A percentile compares a stretch with the other conserved stretches of the same genome.
These are phyloP conservation scores for Hymenopus coronatus DNA, from an alignment of 2,888 invertebrate genomes.

Conservation along the genomic window DNA sequence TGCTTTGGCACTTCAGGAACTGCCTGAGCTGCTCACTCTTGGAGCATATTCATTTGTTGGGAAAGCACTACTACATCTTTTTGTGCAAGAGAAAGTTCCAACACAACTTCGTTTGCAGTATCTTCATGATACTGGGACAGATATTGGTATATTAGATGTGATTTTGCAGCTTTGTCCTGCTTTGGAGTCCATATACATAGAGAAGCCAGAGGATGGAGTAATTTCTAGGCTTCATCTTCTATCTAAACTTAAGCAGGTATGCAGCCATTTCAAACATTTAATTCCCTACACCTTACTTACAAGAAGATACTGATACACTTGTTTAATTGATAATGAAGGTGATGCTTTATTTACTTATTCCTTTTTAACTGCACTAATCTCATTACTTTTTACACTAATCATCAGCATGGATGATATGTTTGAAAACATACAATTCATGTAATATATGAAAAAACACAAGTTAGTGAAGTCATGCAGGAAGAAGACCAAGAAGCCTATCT, in stretches of 20 bases:
- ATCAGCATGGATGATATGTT: no score
- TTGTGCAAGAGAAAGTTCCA: background rate
- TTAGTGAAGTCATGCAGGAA: no score
- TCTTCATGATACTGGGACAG: conserved; percentile 9
- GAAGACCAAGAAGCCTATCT: no score
- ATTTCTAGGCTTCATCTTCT: background rate
- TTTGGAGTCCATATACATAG: conserved; percentile 10
- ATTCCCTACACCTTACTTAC: background rate
- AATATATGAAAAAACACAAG: no score
- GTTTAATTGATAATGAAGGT: no score
- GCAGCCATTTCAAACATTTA: no score
- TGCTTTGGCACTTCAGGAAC: conserved; percentile 1
- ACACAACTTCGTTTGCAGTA: background rate
- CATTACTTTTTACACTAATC: no score
- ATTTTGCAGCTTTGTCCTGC: background rate
- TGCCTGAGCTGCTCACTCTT: conserved; percentile 11
- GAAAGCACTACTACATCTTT: conserved; percentile 5
- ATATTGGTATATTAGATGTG: background rate
- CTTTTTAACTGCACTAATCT: no score
- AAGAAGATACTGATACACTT: no score
- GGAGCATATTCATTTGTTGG: conserved; percentile 23
- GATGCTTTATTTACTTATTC: no score
- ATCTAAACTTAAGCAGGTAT: background rate
- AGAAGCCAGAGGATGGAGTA: background rate
- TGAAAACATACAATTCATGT: no score